A percentile compares a stretch with the other conserved stretches of the same genome.
Evolutionary conservation across 2,888 invertebrate species (phyloP).

Genomic region (Atethmia centrago): DNA sequence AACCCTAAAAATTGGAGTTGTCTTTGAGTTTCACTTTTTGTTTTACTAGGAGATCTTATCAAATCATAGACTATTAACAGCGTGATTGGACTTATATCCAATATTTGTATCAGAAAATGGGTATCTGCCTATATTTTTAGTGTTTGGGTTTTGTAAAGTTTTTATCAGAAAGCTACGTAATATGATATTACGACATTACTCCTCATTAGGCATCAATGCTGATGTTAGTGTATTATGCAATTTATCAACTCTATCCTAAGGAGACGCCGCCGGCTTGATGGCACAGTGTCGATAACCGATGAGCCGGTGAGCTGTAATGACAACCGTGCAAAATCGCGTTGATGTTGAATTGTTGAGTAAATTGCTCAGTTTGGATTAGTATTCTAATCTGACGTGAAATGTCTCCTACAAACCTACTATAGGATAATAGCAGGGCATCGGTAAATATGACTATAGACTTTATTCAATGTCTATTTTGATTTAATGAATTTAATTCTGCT

Average conservation of each 20-base stretch:
- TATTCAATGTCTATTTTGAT: not conserved
- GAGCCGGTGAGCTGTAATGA: constrained; percentile 28
- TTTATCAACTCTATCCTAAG: constrained; percentile 2
- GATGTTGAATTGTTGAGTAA: constrained; percentile 28
- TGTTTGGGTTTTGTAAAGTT: not conserved
- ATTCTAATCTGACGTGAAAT: constrained; percentile 9
- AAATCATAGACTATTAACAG: not conserved
- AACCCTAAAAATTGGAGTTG: not conserved
- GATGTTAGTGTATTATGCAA: not conserved
- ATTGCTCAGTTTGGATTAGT: constrained; percentile 41
- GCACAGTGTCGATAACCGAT: constrained; percentile 10
- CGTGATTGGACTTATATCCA: too few relatives aligned
- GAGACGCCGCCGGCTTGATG: not conserved
- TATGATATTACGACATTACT: not conserved
- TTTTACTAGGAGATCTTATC: not conserved
- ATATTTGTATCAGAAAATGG: not conserved
- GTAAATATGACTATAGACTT: not conserved
- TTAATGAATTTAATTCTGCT: not conserved
- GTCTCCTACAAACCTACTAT: not conserved
- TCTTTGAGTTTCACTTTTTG: not conserved
- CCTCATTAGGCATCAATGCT: not conserved
- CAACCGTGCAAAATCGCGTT: constrained; percentile 5
- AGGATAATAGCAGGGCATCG: not conserved
- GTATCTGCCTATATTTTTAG: not conserved
- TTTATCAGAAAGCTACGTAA: not conserved